Conservation (phyloP, 1,140 invertebrate genomes). For the Diachasma alloeum region DNA sequence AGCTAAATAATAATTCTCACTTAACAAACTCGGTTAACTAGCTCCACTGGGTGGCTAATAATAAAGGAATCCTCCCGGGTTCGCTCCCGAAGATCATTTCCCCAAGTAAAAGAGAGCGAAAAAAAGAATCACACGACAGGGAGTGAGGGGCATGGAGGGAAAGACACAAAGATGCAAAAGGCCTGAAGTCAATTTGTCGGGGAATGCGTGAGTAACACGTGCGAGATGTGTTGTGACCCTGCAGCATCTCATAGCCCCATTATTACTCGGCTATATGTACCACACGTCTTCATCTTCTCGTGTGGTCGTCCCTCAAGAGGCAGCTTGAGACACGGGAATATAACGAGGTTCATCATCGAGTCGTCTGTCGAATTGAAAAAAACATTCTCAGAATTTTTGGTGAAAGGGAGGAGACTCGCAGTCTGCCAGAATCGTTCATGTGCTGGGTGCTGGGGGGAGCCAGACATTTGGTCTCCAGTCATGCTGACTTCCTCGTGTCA, state of each 20-base stretch:
- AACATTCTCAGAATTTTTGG: slow-evolving; percentile 27
- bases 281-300: slow-evolving; percentile 13
- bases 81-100: slow-evolving; percentile 24
- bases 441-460: slow-evolving; percentile 35
- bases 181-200: slow-evolving; percentile 66
- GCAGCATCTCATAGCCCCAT: slow-evolving; percentile 17
- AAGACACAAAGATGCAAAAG: slow-evolving; percentile 38
- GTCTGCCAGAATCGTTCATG: slow-evolving; percentile 35
- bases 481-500: slow-evolving; percentile 17
- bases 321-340: slow-evolving; percentile 10
- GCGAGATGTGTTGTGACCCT: slow-evolving; percentile 34
- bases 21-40: slow-evolving; percentile 64
- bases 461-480: slow-evolving; percentile 32
- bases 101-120: slow-evolving; percentile 11
- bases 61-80: slow-evolving; percentile 57
- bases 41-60: slow-evolving; percentile 59
- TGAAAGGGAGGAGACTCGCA: slow-evolving; percentile 42
- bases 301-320: slow-evolving; percentile 19
- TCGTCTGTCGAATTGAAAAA: slow-evolving; percentile 29
- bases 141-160: background rate
- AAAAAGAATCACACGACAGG: background rate
- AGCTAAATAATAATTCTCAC: slow-evolving; percentile 66
- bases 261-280: slow-evolving; percentile 10
- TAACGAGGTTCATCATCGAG: slow-evolving; percentile 23
- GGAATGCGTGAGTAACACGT: slow-evolving; percentile 63